phyloP scores from a whole-genome alignment of 2,113 vertebrate genomes.

The Hystrix brachyura region DNA sequence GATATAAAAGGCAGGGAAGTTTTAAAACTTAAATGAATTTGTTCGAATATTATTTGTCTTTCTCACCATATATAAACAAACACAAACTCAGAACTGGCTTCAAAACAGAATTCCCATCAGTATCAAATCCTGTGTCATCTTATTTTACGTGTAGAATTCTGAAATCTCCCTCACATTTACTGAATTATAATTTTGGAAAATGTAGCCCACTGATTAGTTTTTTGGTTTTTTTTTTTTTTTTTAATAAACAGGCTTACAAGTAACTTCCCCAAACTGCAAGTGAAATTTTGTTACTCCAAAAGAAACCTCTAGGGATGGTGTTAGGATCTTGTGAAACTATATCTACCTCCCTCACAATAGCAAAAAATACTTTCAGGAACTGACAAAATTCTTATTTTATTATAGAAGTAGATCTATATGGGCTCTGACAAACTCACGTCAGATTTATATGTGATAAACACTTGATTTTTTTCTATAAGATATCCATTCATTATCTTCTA shows the following conservation, averaged over 20 bases:
- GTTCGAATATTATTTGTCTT: not conserved
- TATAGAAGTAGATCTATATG: not conserved
- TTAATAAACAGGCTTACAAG: not conserved
- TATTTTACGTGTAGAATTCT: not conserved
- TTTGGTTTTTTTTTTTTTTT: not conserved
- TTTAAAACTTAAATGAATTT: conserved; percentile 15
- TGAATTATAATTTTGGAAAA: not conserved
- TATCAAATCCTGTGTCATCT: not conserved
- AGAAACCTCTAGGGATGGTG: not conserved
- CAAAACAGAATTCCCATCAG: not conserved
- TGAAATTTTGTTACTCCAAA: not conserved
- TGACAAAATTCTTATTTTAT: not conserved
- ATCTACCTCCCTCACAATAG: not conserved
- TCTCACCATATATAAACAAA: not conserved
- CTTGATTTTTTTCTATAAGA: not conserved
- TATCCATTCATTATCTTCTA: not conserved
- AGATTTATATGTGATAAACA: not conserved
- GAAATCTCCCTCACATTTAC: not conserved
- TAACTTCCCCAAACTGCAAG: not conserved
- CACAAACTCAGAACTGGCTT: not conserved
- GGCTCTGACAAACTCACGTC: not conserved
- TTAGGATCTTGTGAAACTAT: not conserved
- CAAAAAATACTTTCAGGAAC: not conserved
- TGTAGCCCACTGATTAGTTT: not conserved
- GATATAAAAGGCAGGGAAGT: not conserved